These are phyloP conservation scores for Zaprionus taronus DNA, from an alignment of 1,140 invertebrate genomes.

Conservation along the genomic window DNA sequence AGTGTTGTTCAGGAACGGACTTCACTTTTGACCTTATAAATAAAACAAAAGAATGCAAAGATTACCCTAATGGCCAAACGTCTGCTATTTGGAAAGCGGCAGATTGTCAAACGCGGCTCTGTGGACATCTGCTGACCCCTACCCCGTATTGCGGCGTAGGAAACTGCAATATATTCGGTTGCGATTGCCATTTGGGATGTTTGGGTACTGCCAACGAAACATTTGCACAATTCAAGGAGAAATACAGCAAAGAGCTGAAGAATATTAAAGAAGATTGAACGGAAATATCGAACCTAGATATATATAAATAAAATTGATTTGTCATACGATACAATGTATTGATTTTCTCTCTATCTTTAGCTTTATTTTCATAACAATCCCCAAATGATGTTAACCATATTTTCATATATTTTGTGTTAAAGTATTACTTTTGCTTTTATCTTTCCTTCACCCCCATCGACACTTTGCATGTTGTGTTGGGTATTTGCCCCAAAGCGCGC, in stretches of 20 bases:
- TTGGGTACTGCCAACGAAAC: background rate
- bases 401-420: conserved; percentile 20
- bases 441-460: conserved; percentile 15
- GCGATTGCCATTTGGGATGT: conserved; percentile 11
- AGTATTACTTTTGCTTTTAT: background rate
- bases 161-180: background rate
- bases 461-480: conserved; percentile 62
- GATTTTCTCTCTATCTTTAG: background rate
- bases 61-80: background rate
- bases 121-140: background rate
- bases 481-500: conserved; percentile 65
- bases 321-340: background rate
- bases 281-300: no score
- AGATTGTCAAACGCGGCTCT: background rate
- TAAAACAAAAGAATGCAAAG: background rate
- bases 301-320: background rate
- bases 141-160: background rate
- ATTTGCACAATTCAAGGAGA: background rate
- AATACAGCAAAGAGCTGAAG: background rate
- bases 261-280: background rate
- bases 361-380: background rate
- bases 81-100: background rate
- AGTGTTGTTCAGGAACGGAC: background rate
- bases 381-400: background rate
- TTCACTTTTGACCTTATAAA: background rate